Conservation (phyloP, 2,113 vertebrate species). For the Melierax canorus region DNA sequence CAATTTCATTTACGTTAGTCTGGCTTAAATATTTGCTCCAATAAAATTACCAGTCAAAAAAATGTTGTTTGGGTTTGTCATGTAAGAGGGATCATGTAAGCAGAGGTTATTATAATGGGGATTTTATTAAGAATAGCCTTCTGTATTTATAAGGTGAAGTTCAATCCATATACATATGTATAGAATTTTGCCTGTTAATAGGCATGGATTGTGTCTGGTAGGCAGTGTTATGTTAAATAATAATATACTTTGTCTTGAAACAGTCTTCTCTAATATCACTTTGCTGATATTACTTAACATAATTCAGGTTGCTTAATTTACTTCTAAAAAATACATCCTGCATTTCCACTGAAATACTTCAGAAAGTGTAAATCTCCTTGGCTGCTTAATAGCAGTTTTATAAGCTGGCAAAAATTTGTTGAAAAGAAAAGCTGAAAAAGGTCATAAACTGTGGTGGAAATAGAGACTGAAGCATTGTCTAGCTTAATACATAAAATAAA, state of each 20-base stretch:
- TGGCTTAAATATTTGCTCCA: neutral
- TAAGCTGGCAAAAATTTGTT: neutral
- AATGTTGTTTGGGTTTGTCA: neutral
- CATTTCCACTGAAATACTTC: neutral
- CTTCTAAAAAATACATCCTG: neutral
- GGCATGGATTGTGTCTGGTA: neutral
- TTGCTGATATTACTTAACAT: neutral
- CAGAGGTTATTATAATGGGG: neutral
- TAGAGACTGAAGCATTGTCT: neutral
- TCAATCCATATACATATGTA: fast-evolving
- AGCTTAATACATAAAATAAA: neutral
- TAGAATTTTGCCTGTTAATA: neutral
- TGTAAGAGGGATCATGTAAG: neutral
- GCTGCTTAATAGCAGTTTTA: neutral
- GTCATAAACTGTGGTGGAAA: neutral
- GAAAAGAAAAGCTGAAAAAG: neutral
- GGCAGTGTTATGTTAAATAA: neutral
- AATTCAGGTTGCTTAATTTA: neutral
- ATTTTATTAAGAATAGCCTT: neutral
- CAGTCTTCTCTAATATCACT: neutral
- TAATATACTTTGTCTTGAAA: neutral
- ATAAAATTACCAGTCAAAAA: neutral
- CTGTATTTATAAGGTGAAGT: neutral
- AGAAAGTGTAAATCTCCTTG: neutral
- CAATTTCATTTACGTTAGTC: neutral